Evolutionary conservation across 2,113 vertebrate genomes (phyloP).

Genomic region (Varanus komodoensis): DNA sequence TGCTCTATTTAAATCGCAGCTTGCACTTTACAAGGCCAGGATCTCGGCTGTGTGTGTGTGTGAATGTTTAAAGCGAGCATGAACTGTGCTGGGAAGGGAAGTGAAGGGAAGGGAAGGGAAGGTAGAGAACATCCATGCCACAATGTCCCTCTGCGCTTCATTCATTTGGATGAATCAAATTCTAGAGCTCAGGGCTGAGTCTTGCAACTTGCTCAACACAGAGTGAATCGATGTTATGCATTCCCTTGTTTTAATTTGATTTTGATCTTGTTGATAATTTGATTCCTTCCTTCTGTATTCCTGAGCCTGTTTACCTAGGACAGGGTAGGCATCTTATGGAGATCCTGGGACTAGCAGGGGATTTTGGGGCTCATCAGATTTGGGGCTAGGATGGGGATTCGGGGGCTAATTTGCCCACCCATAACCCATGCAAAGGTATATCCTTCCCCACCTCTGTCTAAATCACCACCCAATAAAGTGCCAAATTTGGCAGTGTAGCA

Average conservation of each 20-base stretch:
- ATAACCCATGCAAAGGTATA: too few relatives aligned
- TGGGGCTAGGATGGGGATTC: too few relatives aligned
- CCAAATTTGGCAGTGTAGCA: too few relatives aligned
- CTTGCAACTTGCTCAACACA: not conserved
- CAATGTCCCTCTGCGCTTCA: not conserved
- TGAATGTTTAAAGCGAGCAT: conserved; percentile 48
- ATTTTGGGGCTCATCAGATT: too few relatives aligned
- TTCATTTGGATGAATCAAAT: rapidly evolving
- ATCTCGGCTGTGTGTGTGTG: not conserved
- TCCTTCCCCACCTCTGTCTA: too few relatives aligned
- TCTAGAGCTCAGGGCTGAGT: not conserved
- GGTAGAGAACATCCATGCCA: not conserved
- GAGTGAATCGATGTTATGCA: too few relatives aligned
- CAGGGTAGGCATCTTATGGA: too few relatives aligned
- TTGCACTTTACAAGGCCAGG: conserved; percentile 52
- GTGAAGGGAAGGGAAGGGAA: not conserved
- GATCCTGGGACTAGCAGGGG: too few relatives aligned
- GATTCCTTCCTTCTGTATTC: not conserved
- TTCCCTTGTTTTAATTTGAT: too few relatives aligned
- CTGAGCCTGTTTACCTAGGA: not conserved
- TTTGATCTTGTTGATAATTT: too few relatives aligned
- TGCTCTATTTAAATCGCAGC: conserved; percentile 68
- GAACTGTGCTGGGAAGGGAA: conserved; percentile 4
- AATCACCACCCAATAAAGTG: too few relatives aligned
- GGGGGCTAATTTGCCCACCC: too few relatives aligned